Evolutionary conservation across 2,888 invertebrate species (phyloP), one percentile per base, ranked within the genome.

Genomic region (Xestia c-nigrum): DNA sequence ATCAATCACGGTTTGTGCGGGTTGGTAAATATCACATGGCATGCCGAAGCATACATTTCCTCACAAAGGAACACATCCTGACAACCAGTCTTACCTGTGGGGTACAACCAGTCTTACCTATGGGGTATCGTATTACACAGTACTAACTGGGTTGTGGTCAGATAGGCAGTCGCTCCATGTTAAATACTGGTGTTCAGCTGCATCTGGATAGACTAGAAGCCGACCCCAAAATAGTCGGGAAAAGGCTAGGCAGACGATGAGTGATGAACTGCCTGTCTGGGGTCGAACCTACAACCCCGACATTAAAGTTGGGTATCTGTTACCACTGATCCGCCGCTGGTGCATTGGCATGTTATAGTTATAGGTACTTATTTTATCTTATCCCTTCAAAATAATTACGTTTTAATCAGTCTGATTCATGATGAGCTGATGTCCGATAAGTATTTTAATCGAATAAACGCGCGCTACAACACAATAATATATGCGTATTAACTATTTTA

Each of bases 401-500:
- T 47, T 10, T n/a, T 46, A 40, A 61, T 65, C 47, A 21, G 14
- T 43, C 19, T n/a, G 19, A 55, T 68, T 9, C 31, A 6, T n/a
- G 46, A 46, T 38, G 38, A 79, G 31, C 52, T 59, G 31, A 55
- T 66, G 24, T 57, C 50, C 31, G 81, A 69, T 81, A 52, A 24
- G 4, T 59, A 31, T 47, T 59, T 61, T 55, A 59, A 63, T 74
- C 40, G 55, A 50, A 65, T 43, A 46, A 40, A 12, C 9, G 31
- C 43, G 21, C 43, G 31, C 64, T 43, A 40, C 5, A 24, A 66
- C 40, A 59, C 10, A 47, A 46, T 38, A 52, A 46, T 38, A 47
- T 61, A 31, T 61, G 24, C 19, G 14, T 24, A 31, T 43, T 31
- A 47, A 4, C 16, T 52, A 61, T 67, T 72, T 70, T 24, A 78